Conservation (phyloP, 2,113 vertebrate genomes). For the Coryphaenoides rupestris region DNA sequence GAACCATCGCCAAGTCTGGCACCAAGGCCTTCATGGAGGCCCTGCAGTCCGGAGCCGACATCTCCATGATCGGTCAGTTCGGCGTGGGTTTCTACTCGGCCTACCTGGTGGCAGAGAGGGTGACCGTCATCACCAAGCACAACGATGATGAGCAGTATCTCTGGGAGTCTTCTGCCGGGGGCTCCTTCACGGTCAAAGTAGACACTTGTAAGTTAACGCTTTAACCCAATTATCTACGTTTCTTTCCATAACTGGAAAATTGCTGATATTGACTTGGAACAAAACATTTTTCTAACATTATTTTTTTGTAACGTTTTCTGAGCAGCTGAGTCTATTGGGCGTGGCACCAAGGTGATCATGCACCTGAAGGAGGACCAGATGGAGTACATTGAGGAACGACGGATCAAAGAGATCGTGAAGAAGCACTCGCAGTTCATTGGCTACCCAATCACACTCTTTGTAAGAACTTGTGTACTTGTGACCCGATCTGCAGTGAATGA, state of each 20-base stretch:
- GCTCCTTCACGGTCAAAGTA: constrained; percentile 75
- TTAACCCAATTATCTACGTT: background rate
- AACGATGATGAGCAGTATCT: constrained; percentile 79
- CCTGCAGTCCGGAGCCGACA: constrained; percentile 78
- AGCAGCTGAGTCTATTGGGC: constrained; percentile 67
- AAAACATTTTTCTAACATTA: background rate
- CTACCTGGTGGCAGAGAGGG: constrained; percentile 77
- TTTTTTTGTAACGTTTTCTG: background rate
- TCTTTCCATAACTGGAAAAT: too few relatives aligned
- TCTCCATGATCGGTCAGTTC: constrained; percentile 82
- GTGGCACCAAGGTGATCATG: constrained; percentile 76
- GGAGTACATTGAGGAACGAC: constrained; percentile 75
- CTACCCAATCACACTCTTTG: constrained; percentile 80
- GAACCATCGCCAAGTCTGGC: constrained; percentile 80
- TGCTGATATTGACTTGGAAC: too few relatives aligned
- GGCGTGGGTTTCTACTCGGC: constrained; percentile 82
- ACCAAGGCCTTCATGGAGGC: constrained; percentile 83
- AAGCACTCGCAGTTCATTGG: constrained; percentile 83
- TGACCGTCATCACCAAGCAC: constrained; percentile 78
- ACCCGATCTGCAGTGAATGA: too few relatives aligned
- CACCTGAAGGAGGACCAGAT: constrained; percentile 78
- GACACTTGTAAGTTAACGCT: constrained; percentile 60
- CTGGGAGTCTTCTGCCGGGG: constrained; percentile 79
- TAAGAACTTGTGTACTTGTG: constrained; percentile 46
- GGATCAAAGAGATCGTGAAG: constrained; percentile 79